phyloP scores from a whole-genome alignment of 1,140 invertebrate species.

The Cotesia typhae region DNA sequence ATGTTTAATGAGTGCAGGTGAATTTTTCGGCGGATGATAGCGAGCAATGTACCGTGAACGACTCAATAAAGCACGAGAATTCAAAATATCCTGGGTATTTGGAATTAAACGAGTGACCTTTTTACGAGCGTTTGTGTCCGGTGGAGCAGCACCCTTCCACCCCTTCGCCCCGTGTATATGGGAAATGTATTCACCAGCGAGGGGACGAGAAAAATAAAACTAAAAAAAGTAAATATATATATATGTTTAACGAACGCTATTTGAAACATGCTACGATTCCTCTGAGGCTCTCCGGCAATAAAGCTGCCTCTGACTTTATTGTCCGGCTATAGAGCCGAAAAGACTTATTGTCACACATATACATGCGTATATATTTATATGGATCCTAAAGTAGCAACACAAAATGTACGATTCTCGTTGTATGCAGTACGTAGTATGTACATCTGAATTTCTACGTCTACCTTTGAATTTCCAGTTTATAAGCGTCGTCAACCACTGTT shows the following conservation, averaged over 20 bases:
- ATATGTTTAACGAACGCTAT: constrained; percentile 50
- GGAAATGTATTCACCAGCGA: not conserved
- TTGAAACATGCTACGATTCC: constrained; percentile 43
- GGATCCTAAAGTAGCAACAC: too few relatives aligned
- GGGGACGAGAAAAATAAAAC: not conserved
- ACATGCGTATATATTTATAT: not conserved
- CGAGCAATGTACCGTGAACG: constrained; percentile 12
- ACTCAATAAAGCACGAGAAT: constrained; percentile 34
- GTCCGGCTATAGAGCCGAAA: constrained; percentile 35
- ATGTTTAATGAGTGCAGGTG: not conserved
- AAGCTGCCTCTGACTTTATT: constrained; percentile 56
- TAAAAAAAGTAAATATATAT: constrained; percentile 40
- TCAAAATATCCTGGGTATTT: constrained; percentile 37
- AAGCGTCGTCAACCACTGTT: constrained; percentile 55
- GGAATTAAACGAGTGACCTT: constrained; percentile 37
- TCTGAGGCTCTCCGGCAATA: constrained; percentile 46
- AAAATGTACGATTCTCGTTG: not conserved
- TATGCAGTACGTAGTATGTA: constrained; percentile 14
- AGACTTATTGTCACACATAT: not conserved
- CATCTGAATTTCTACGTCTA: constrained; percentile 9
- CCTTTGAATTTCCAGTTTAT: constrained; percentile 62
- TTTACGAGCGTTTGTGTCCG: constrained; percentile 43
- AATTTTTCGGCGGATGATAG: constrained; percentile 16
- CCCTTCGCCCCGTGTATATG: not conserved
- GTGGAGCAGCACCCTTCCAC: not conserved